These are phyloP conservation scores for Lasiurus cinereus DNA, from an alignment of 2,113 vertebrate species.

Conservation along the genomic window DNA sequence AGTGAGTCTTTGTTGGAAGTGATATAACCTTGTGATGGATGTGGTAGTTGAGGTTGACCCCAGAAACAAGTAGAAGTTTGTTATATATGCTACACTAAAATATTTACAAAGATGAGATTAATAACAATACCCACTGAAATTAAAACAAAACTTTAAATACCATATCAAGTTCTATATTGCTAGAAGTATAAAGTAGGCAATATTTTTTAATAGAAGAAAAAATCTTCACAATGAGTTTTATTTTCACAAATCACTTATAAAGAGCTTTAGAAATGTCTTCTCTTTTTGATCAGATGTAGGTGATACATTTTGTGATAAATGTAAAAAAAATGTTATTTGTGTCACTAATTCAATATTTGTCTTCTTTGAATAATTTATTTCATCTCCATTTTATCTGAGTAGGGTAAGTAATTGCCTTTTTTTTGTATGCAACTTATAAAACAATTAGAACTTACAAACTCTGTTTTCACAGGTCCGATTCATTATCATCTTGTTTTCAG, in stretches of 20 bases:
- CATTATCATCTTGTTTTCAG: constrained; percentile 21
- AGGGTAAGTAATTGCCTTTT: constrained; percentile 26
- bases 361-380: background rate
- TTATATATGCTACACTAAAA: background rate
- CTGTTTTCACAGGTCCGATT: constrained; percentile 65
- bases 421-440: background rate
- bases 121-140: background rate
- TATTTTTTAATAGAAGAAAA: background rate
- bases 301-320: background rate
- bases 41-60: background rate
- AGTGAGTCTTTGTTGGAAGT: background rate
- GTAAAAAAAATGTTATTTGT: background rate
- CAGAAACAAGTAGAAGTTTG: background rate
- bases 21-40: background rate
- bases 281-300: background rate
- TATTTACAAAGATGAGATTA: background rate
- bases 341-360: background rate
- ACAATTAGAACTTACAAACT: constrained; percentile 51
- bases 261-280: constrained; percentile 48
- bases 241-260: constrained; percentile 57
- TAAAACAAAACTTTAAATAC: background rate
- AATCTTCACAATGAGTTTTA: background rate
- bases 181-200: background rate
- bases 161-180: background rate
- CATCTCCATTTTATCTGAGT: background rate